Evolutionary conservation across 2,888 invertebrate species (phyloP), one percentile per base, ranked within the genome.

Genomic region (Ectropis crepuscularia): DNA sequence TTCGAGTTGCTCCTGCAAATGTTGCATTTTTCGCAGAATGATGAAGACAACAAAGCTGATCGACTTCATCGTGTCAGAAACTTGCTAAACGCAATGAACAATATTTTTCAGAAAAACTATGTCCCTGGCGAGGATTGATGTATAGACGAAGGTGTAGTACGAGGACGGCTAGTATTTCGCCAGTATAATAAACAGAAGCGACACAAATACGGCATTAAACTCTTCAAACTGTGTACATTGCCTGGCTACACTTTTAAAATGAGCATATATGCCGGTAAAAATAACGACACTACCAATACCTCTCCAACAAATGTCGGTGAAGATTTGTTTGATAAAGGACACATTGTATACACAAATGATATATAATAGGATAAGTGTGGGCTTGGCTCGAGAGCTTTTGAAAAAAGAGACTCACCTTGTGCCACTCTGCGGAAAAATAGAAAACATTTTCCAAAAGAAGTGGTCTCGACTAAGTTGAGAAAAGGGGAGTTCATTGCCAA

Each of bases 1-100:
- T 79, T 80, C 61, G 77, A 78, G 54, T 57, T 78, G 55, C 64
- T 80, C 6, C 67, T 80, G 53, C 75, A 72, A 72, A 76, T 76
- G 70, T 7, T 43, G 5, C 43, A 43, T 10, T 43, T 43, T 43
- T 43, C 43, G 12, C 11, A 9, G 12, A 12, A 46, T 46, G 46
- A 46, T 9, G 46, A 46, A 12, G 12, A 46, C 12, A 46, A 46
- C 12, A 11, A 12, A 12, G 11, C 12, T 5, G 46, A 46, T 12
- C 46, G 46, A 64, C 50, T 58, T 43, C 50, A 58, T 37, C 58
- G 58, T n/a, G 50, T 58, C 50, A 36, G 37, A 50, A 36, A 58
- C 39, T 50, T 58, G 48, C 43, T 63, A 42, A 53, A 53, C 45
- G 48, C 42, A 37, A 41, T 53, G 68, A 69, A 69, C 64, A 55